Conservation (phyloP, 2,113 vertebrate genomes). For the Perca flavescens region DNA sequence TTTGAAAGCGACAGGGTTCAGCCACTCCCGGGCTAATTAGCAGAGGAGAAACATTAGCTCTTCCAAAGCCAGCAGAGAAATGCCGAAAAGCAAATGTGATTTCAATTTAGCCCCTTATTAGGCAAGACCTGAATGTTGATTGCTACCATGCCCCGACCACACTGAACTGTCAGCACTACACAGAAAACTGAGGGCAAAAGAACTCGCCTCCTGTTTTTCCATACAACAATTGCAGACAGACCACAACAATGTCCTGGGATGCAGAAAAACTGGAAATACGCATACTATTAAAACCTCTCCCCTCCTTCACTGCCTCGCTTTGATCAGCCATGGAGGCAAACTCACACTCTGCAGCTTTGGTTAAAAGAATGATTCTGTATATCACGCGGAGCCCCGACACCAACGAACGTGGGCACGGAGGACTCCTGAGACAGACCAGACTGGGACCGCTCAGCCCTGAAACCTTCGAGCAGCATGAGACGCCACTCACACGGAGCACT, state of each 20-base stretch:
- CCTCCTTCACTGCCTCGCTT: constrained; percentile 1
- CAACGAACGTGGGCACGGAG: background rate
- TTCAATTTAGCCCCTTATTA: constrained; percentile 56
- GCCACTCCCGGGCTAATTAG: constrained; percentile 47
- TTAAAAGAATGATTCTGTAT: constrained; percentile 11
- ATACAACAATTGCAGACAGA: constrained; percentile 65
- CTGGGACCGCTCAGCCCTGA: constrained; percentile 16
- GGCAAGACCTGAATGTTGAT: constrained; percentile 48
- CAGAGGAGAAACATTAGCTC: constrained; percentile 28
- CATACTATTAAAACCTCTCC: constrained; percentile 30
- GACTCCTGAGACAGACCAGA: background rate
- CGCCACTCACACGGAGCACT: constrained; percentile 28
- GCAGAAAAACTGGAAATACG: constrained; percentile 57
- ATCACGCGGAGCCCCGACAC: background rate
- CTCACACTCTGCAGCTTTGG: constrained; percentile 43
- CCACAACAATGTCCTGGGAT: constrained; percentile 59
- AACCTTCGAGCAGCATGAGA: constrained; percentile 22
- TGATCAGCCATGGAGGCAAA: constrained; percentile 39
- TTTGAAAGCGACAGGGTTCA: constrained; percentile 28
- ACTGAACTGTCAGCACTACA: constrained; percentile 65
- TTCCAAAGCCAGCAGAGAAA: constrained; percentile 23
- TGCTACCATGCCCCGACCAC: constrained; percentile 45
- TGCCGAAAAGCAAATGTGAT: constrained; percentile 47
- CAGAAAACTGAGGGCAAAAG: constrained; percentile 36
- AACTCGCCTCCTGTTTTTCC: constrained; percentile 56